phyloP scores from a whole-genome alignment of 1,140 invertebrate species.

The Paraescarpia echinospica region DNA sequence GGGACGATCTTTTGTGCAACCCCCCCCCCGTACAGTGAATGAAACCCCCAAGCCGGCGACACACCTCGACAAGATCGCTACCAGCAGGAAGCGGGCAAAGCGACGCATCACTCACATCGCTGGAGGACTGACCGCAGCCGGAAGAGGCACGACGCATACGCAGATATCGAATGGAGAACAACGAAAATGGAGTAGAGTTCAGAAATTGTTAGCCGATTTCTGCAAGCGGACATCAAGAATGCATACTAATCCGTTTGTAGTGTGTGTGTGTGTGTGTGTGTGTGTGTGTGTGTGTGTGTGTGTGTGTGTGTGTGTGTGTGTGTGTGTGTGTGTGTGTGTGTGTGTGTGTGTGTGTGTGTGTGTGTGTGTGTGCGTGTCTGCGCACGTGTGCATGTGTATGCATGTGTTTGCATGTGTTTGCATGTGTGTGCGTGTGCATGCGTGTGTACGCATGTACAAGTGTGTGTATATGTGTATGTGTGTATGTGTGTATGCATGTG shows the following conservation, averaged over 20 bases:
- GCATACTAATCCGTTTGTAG: too few relatives aligned
- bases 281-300: too few relatives aligned
- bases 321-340: too few relatives aligned
- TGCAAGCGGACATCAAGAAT: too few relatives aligned
- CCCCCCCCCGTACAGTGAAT: not conserved
- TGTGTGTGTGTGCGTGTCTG: too few relatives aligned
- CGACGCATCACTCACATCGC: not conserved
- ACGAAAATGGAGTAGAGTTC: not conserved
- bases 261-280: too few relatives aligned
- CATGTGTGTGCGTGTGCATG: not conserved
- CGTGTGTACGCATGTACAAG: not conserved
- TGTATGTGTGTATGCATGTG: not conserved
- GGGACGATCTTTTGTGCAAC: not conserved
- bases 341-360: too few relatives aligned
- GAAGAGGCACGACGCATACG: not conserved
- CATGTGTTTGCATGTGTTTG: not conserved
- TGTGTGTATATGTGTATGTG: conserved; percentile 13
- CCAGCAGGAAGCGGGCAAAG: not conserved
- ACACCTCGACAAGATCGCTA: not conserved
- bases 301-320: too few relatives aligned
- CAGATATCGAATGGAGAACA: not conserved
- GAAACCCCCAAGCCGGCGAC: not conserved
- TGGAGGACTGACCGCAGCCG: not conserved
- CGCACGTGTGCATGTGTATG: not conserved
- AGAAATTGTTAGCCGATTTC: too few relatives aligned